phyloP scores from a whole-genome alignment of 2,797 vertebrate genomes.

The Chelmon rostratus region DNA sequence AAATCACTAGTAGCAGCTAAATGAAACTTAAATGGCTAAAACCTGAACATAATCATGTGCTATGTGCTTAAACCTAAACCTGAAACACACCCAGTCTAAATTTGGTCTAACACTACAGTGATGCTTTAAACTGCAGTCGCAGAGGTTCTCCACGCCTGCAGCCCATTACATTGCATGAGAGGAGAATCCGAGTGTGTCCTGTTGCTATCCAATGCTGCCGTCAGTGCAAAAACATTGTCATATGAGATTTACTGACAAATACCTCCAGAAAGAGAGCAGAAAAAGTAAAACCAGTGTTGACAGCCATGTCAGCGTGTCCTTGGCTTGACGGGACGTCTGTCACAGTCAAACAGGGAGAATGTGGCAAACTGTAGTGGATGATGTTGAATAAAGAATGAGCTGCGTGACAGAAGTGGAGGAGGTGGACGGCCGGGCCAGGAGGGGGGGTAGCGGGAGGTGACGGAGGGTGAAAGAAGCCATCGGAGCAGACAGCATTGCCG shows the following conservation, averaged over 20 bases:
- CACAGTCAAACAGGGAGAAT: conserved; percentile 40
- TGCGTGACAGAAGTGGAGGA: conserved; percentile 31
- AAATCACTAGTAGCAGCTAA: not conserved
- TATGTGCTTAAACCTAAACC: not conserved
- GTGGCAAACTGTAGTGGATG: conserved; percentile 24
- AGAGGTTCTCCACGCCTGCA: not conserved
- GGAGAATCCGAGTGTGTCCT: conserved; percentile 34
- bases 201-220: conserved; percentile 28
- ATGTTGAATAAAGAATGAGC: conserved; percentile 64
- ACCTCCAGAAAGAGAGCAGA: conserved; percentile 36
- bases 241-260: conserved; percentile 55
- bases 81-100: not conserved
- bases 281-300: conserved; percentile 49
- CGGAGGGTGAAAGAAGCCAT: conserved; percentile 56
- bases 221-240: conserved; percentile 55
- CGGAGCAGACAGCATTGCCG: conserved; percentile 54
- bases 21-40: not conserved
- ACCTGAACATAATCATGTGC: not conserved
- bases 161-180: conserved; percentile 37
- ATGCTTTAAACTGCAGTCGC: conserved; percentile 20
- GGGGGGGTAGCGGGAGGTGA: conserved; percentile 34
- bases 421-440: conserved; percentile 33
- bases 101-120: conserved; percentile 10
- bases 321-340: conserved; percentile 48
- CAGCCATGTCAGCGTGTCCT: conserved; percentile 60